Conservation (phyloP, 1,140 invertebrate species). For the Nephila pilipes region DNA sequence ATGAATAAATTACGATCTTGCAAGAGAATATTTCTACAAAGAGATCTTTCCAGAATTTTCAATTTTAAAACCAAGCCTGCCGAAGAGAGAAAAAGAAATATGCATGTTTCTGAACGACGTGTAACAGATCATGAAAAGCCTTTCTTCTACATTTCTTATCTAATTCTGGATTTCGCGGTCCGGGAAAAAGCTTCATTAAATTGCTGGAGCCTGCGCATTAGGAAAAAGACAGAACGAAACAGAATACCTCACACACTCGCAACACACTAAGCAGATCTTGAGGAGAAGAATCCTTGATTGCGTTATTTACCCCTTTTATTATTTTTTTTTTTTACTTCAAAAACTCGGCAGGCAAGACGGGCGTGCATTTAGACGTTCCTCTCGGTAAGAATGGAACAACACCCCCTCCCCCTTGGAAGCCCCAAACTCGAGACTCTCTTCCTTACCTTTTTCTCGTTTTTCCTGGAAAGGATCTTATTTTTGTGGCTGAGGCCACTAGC, state of each 20-base stretch:
- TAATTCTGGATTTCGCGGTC: conserved; percentile 43
- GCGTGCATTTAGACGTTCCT: conserved; percentile 58
- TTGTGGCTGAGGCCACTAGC: conserved; percentile 53
- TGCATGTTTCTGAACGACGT: not conserved
- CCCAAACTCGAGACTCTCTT: not conserved
- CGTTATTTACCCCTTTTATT: conserved; percentile 58
- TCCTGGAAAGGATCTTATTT: conserved; percentile 37
- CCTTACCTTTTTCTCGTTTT: conserved; percentile 32
- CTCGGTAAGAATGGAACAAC: not conserved
- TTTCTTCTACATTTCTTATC: not conserved
- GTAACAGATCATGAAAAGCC: conserved; percentile 5
- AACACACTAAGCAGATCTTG: not conserved
- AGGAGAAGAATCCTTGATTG: conserved; percentile 43
- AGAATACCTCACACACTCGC: not conserved
- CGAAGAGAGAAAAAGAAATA: not conserved
- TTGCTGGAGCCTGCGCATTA: not conserved
- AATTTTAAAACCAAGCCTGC: not conserved
- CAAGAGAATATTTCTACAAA: not conserved
- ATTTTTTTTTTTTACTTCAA: not conserved
- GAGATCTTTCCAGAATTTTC: no score
- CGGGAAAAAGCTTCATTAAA: conserved; percentile 32
- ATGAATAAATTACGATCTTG: not conserved
- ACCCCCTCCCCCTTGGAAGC: not conserved
- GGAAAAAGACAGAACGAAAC: not conserved
- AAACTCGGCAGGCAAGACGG: conserved; percentile 5